These are phyloP conservation scores for Urophycis tenuis DNA, from an alignment of 2,797 vertebrate genomes.

Conservation along the genomic window DNA sequence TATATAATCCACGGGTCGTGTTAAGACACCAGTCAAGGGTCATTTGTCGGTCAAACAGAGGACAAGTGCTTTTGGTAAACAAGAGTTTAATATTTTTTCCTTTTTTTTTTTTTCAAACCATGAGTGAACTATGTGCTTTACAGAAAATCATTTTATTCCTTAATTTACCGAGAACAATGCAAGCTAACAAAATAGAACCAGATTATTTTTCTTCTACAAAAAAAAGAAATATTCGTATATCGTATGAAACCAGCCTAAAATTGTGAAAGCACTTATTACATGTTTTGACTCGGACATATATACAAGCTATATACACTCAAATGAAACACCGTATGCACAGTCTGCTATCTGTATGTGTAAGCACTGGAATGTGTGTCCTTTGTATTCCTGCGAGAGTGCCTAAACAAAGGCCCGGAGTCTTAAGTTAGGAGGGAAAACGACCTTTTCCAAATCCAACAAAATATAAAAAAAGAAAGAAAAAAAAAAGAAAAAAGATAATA, in stretches of 20 bases:
- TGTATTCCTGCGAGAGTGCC: conserved; percentile 57
- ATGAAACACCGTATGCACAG: conserved; percentile 71
- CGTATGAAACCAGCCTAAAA: conserved; percentile 81
- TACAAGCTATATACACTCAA: conserved; percentile 86
- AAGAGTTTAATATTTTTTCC: conserved; percentile 8
- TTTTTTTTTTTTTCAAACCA: background rate
- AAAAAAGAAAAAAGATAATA: conserved; percentile 30
- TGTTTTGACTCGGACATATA: conserved; percentile 66
- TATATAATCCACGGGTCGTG: background rate
- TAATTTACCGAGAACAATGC: conserved; percentile 71
- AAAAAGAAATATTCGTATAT: conserved; percentile 75
- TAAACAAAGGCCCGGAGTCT: conserved; percentile 69
- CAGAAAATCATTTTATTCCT: conserved; percentile 42
- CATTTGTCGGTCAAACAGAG: background rate
- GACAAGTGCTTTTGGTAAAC: conserved; percentile 27
- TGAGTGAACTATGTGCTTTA: background rate
- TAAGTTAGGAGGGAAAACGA: conserved; percentile 59
- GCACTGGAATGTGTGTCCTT: conserved; percentile 85
- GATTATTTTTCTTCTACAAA: conserved; percentile 80
- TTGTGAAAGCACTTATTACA: conserved; percentile 73
- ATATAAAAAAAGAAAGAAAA: background rate
- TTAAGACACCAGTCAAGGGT: background rate
- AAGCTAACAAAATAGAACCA: conserved; percentile 87
- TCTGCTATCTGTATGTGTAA: conserved; percentile 59
- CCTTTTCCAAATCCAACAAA: conserved; percentile 48